These are phyloP conservation scores for Biston betularia DNA, from an alignment of 2,888 invertebrate genomes.

Conservation along the genomic window DNA sequence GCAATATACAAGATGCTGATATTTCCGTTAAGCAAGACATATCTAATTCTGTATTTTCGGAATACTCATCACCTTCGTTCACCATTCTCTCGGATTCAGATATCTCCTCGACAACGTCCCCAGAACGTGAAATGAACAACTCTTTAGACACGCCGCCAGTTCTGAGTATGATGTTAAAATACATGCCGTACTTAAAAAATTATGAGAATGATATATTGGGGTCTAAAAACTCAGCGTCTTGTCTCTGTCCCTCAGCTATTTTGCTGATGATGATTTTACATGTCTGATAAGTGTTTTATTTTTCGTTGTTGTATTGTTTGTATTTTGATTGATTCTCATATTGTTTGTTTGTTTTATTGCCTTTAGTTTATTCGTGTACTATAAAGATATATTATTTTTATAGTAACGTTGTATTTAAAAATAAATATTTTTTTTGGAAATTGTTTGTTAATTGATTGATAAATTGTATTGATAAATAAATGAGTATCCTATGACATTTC, in stretches of 20 bases:
- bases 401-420: neutral
- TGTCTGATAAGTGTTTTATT: neutral
- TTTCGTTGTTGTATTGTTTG: neutral
- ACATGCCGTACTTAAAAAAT: constrained; percentile 69
- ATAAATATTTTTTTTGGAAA: neutral
- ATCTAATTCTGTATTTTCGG: neutral
- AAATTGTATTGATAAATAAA: too few species aligned
- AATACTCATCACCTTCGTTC: neutral
- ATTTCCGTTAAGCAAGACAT: neutral
- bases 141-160: constrained; percentile 50
- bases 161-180: constrained; percentile 67
- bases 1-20: constrained; percentile 41
- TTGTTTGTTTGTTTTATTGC: constrained; percentile 5
- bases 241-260: constrained; percentile 15
- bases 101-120: neutral
- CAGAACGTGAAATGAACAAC: neutral
- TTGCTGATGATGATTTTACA: constrained; percentile 14
- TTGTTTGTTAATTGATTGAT: neutral
- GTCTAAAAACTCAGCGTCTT: constrained; percentile 14
- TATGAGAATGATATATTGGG: constrained; percentile 59
- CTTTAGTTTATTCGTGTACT: neutral
- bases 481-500: too few species aligned
- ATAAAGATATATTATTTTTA: neutral
- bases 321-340: neutral
- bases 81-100: neutral